phyloP scores from a whole-genome alignment of 2,888 invertebrate species.

The Cephonodes hylas region DNA sequence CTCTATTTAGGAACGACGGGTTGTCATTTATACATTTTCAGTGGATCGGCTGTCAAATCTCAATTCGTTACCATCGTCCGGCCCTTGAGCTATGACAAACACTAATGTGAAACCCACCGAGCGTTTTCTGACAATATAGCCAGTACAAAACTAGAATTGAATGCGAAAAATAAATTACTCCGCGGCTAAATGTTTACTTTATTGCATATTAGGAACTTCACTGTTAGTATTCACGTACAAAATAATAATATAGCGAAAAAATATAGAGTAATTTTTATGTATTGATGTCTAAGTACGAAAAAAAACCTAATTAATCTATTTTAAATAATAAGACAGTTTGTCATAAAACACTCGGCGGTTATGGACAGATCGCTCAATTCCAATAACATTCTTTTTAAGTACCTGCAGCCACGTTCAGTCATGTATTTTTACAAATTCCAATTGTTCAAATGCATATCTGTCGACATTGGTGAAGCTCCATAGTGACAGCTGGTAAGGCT shows the following conservation, averaged over 20 bases:
- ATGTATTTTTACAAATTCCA: slow-evolving; percentile 55
- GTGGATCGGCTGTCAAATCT: slow-evolving; percentile 49
- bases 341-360: slow-evolving; percentile 45
- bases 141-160: slow-evolving; percentile 27
- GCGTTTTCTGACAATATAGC: slow-evolving; percentile 46
- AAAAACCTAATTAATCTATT: not conserved
- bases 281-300: not conserved
- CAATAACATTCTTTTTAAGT: slow-evolving; percentile 59
- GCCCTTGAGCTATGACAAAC: slow-evolving; percentile 35
- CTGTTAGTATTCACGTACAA: slow-evolving; percentile 6
- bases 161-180: slow-evolving; percentile 50
- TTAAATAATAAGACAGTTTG: not conserved
- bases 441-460: slow-evolving; percentile 55
- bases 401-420: slow-evolving; percentile 54
- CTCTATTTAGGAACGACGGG: slow-evolving; percentile 54
- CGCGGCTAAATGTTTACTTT: slow-evolving; percentile 53
- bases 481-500: slow-evolving; percentile 68
- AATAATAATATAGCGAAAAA: not conserved
- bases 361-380: slow-evolving; percentile 64
- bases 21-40: slow-evolving; percentile 39
- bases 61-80: slow-evolving; percentile 52
- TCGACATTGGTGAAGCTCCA: slow-evolving; percentile 48
- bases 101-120: slow-evolving; percentile 35
- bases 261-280: not conserved
- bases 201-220: slow-evolving; percentile 72